Base-by-base conservation (phyloP, 2,113 vertebrate species). In the Prunella himalayana region DNA sequence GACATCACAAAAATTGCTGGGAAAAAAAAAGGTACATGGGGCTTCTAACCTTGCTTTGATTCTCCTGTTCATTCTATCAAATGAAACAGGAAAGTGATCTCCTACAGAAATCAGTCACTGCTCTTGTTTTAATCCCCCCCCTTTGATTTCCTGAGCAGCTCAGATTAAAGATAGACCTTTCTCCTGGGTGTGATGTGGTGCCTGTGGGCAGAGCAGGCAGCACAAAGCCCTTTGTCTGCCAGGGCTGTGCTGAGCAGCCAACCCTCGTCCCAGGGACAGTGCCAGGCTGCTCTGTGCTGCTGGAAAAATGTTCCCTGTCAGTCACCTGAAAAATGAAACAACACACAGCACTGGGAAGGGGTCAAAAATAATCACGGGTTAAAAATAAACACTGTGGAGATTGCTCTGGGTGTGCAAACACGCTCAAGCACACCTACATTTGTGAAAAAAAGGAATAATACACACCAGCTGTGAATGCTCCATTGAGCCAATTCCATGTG, bases 31-130 rank as follows among this genome's bases (percentile, higher is more conserved):
- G 66, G 91, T 92, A 80, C 91, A 53, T 22, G 1, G 8, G 91
- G 94, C 69, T 95, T 88, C 41, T 72, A 96, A 97, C 96, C 92
- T 94, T 72, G 49, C 98, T 98, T 98, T 98, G 98, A 98, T 98
- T 97, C 96, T 97, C 90, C 76, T 78, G 87, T 92, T 98, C 97
- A 75, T 97, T 96, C 56, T 82, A 97, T 96, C 97, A 98, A 98
- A 97, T 90, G 84, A 93, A 96, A 95, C 80, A 92, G 93, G 83
- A 94, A 95, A 96, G 88, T 1, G 71, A 93, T 95, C 97, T 97
- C 96, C 97, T 91, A 84, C 56, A 9, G 95, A 97, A 98, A 97
- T 97, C 95, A 97, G 95, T 96, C 91, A 68, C 90, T 22, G 60
- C 94, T 96, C 96, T 97, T 94, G 92, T 98, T 98, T 98, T 95